Evolutionary conservation across 1,140 invertebrate species (phyloP), one percentile per base, ranked within the genome.

Genomic region (Aphelinus atriplicis): DNA sequence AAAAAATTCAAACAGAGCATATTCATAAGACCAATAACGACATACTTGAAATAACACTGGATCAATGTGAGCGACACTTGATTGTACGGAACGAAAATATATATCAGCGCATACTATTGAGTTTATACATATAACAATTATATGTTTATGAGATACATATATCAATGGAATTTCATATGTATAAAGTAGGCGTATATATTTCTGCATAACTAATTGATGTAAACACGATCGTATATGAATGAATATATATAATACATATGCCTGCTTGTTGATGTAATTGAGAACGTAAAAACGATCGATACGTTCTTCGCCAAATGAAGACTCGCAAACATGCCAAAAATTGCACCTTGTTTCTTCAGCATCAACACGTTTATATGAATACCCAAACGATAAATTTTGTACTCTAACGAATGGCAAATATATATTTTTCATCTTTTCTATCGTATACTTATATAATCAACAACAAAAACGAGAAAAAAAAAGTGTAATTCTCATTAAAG

Each of bases 351-450:
- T 73, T 74, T 74, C 46, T 62, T 74, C 58, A 68, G 72, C 65
- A 74, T 68, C 58, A 68, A 67, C 61, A 61, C 46, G 61, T 67
- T 66, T 73, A 45, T 67, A 67, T 51, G 48, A 73, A 61, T 66
- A 60, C 43, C 42, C 7, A 7, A 58, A 67, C 10, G 5, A 68
- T 68, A 7, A 60, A 74, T 75, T 75, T 70, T 64, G 53, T 70
- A 75, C 45, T 45, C 2, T 57, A 56, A 6, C 26, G 43, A 70
- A 45, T 57, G 61, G 46, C 68, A 58, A 69, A 64, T 70, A 62
- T 66, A 69, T 81, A 81, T 79, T 81, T 83, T 82, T 79, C 81
- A 81, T 83, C 81, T 82, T 81, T 79, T 84, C 80, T 81, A 81
- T 78, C 70, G 73, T 48, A 78, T 46, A 75, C 56, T 67, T 69